Evolutionary conservation across 1,140 invertebrate genomes (phyloP).

Genomic region (Cardiocondyla obscurior): DNA sequence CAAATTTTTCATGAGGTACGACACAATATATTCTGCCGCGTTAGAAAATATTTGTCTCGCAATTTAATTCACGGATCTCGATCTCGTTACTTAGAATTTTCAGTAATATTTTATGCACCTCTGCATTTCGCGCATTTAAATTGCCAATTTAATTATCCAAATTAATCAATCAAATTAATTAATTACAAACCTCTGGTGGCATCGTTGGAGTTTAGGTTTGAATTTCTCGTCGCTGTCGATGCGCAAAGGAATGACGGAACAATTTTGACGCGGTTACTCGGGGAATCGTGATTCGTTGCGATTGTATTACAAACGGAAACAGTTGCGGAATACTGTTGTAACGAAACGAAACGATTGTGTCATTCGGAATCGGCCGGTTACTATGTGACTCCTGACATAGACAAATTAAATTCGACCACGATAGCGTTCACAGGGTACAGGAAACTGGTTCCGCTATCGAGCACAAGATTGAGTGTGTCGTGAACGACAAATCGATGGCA

Average conservation of each 20-base stretch:
- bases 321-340: conserved; percentile 10
- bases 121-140: no score
- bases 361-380: conserved; percentile 1
- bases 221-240: background rate
- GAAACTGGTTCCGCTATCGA: conserved; percentile 30
- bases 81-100: background rate
- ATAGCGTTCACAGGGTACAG: background rate
- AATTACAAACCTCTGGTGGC: no score
- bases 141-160: background rate
- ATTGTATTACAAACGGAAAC: conserved; percentile 16
- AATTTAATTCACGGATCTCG: background rate
- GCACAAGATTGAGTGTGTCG: conserved; percentile 41
- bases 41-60: background rate
- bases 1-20: background rate
- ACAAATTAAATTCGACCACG: conserved; percentile 18
- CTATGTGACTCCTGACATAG: conserved; percentile 22
- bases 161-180: background rate
- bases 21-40: background rate
- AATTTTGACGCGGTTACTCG: background rate
- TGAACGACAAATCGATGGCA: conserved; percentile 36
- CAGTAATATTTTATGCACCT: background rate
- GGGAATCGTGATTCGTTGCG: background rate
- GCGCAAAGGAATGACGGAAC: background rate
- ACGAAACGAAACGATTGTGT: conserved; percentile 3
- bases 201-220: background rate